These are phyloP conservation scores for Arctopsyche grandis DNA, from an alignment of 1,140 invertebrate species.

Conservation along the genomic window DNA sequence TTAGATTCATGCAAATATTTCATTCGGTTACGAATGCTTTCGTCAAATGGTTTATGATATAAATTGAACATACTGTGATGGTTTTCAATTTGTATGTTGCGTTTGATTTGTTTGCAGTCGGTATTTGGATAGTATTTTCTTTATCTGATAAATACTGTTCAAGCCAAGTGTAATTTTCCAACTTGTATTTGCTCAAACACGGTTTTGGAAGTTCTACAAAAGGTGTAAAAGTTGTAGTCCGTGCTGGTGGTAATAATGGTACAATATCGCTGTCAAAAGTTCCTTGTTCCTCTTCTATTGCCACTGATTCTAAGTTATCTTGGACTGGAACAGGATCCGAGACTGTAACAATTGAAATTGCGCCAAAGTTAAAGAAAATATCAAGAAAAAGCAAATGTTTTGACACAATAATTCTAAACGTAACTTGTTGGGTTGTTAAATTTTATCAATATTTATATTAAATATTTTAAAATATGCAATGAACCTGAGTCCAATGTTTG, in stretches of 20 bases:
- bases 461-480: too few species aligned
- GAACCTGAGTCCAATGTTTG: too few species aligned
- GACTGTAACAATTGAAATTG: background rate
- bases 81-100: slow-evolving; percentile 8
- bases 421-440: too few species aligned
- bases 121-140: slow-evolving; percentile 23
- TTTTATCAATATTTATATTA: too few species aligned
- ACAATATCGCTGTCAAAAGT: background rate
- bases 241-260: too few species aligned
- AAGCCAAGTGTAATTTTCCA: slow-evolving; percentile 42
- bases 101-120: background rate
- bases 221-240: background rate
- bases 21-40: too few species aligned
- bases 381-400: too few species aligned
- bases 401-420: too few species aligned
- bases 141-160: slow-evolving; percentile 36
- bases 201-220: background rate
- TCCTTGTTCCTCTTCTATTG: background rate
- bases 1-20: too few species aligned
- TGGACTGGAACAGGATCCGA: too few species aligned
- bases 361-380: background rate
- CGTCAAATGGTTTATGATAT: too few species aligned
- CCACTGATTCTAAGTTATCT: too few species aligned
- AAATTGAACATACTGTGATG: background rate
- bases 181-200: slow-evolving; percentile 25